phyloP scores from a whole-genome alignment of 2,888 invertebrate species.

The Mantis religiosa region DNA sequence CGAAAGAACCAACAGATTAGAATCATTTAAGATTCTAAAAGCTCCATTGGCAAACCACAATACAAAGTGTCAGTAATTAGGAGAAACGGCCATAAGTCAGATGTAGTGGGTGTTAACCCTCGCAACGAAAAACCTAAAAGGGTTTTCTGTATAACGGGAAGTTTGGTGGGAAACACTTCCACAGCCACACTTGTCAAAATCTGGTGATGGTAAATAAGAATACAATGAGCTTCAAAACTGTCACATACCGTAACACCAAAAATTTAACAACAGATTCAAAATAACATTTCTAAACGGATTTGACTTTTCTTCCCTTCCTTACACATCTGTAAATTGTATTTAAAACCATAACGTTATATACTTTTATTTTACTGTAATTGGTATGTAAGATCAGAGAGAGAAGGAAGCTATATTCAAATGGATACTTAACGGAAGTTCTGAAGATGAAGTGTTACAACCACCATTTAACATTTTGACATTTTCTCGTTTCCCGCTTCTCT shows the following conservation, averaged over 20 bases:
- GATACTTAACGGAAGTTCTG: no score
- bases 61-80: neutral
- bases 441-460: no score
- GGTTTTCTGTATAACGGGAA: neutral
- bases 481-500: no score
- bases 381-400: no score
- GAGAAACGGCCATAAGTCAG: neutral
- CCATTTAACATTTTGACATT: no score
- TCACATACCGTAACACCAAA: neutral
- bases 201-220: neutral
- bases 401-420: no score
- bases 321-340: no score
- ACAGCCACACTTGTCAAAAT: neutral
- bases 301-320: no score
- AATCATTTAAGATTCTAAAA: constrained; percentile 15
- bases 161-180: neutral
- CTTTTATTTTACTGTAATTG: no score
- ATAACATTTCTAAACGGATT: no score
- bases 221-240: neutral
- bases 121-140: neutral
- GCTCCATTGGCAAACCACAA: neutral
- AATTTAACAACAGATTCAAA: neutral
- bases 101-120: neutral
- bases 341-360: no score
- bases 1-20: constrained; percentile 24